phyloP scores from a whole-genome alignment of 2,113 vertebrate species.

The Perca fluviatilis region DNA sequence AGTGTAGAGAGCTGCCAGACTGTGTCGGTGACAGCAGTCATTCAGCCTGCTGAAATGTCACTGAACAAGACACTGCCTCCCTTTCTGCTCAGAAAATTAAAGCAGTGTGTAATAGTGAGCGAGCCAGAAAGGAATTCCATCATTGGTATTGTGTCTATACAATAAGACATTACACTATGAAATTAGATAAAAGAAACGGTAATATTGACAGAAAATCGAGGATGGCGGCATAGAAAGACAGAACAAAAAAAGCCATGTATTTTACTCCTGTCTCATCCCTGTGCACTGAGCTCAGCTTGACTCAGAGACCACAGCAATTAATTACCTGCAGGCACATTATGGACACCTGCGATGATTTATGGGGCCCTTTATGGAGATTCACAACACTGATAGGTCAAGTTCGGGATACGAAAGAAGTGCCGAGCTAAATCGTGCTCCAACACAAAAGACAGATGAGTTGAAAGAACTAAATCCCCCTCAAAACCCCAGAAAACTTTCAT shows the following conservation, averaged over 20 bases:
- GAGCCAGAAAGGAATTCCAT: neutral
- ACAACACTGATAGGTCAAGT: conserved; percentile 61
- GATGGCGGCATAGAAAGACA: neutral
- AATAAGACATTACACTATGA: neutral
- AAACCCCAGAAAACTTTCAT: conserved; percentile 21
- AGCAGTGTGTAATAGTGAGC: neutral
- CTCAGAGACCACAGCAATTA: conserved; percentile 67
- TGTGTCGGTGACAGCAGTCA: neutral
- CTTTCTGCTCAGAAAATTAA: neutral
- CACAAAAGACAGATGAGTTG: conserved; percentile 35
- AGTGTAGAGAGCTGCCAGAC: conserved; percentile 7
- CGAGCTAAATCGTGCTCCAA: neutral
- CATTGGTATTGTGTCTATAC: neutral
- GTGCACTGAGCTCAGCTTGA: conserved; percentile 42
- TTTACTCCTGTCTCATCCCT: conserved; percentile 34
- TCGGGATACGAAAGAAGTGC: conserved; percentile 33
- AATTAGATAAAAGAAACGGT: neutral
- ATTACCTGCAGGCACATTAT: conserved; percentile 67
- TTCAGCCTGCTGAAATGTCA: conserved; percentile 18
- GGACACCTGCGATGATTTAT: conserved; percentile 70
- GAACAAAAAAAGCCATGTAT: conserved; percentile 6
- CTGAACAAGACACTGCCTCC: neutral
- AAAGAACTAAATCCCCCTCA: conserved; percentile 15
- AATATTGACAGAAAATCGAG: neutral
- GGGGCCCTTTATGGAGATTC: conserved; percentile 61